A percentile compares a stretch with the other conserved stretches of the same genome.
Conservation (phyloP, 2,888 invertebrate species). For the Meiosimyza platycephala region DNA sequence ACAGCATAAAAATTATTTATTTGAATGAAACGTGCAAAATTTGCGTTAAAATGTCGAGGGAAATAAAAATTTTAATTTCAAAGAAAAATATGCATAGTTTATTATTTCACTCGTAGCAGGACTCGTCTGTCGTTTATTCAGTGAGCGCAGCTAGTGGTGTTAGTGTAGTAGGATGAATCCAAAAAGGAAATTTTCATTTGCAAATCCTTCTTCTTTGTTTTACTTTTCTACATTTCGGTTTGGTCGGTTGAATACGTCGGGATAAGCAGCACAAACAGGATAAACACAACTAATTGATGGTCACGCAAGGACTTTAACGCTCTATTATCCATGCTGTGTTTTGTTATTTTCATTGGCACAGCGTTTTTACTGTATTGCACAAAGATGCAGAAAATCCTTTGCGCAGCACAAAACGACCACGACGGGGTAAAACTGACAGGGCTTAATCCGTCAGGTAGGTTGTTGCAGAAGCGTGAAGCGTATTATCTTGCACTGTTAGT, state of each 20-base stretch:
- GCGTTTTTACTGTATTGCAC: neutral
- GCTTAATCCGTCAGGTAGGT: conserved; percentile 4
- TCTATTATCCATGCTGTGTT: neutral
- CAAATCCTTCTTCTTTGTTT: no score
- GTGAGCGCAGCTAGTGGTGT: neutral
- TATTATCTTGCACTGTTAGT: neutral
- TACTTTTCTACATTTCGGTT: no score
- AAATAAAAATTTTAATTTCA: conserved; percentile 27
- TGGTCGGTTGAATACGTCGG: neutral
- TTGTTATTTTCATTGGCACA: conserved; percentile 4
- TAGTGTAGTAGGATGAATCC: no score
- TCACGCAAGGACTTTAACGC: conserved; percentile 22
- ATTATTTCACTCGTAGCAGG: conserved; percentile 11
- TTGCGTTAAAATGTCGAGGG: conserved; percentile 20
- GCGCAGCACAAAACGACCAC: neutral
- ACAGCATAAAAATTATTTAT: conserved; percentile 26
- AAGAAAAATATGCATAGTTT: conserved; percentile 14
- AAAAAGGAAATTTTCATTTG: no score
- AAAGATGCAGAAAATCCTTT: conserved; percentile 12
- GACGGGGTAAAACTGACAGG: neutral
- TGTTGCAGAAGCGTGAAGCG: conserved; percentile 3
- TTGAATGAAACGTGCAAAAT: conserved; percentile 31
- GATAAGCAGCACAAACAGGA: conserved; percentile 15
- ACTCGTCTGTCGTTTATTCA: neutral
- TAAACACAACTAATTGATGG: conserved; percentile 17